Evolutionary conservation across 2,888 invertebrate species (phyloP).

Genomic region (Leistus spinibarbis): DNA sequence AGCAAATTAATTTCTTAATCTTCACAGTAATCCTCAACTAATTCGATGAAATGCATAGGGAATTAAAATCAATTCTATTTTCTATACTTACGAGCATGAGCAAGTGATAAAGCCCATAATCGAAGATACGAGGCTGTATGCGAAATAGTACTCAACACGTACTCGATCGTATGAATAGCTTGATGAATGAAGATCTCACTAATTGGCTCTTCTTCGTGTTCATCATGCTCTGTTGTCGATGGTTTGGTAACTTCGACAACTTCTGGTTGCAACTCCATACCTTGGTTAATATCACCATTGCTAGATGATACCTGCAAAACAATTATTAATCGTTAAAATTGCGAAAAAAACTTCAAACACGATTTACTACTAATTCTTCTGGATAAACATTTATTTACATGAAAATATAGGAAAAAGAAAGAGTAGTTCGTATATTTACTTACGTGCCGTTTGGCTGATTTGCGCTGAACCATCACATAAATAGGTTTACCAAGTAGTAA

Average conservation of each 20-base stretch:
- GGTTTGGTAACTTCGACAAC: constrained; percentile 56
- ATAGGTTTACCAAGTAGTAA: constrained; percentile 82
- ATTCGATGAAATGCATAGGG: too few relatives aligned
- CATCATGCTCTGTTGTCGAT: constrained; percentile 55
- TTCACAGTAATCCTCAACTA: too few relatives aligned
- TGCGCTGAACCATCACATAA: constrained; percentile 59
- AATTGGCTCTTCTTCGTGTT: constrained; percentile 65
- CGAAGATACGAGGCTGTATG: constrained; percentile 97
- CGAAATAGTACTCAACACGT: constrained; percentile 92
- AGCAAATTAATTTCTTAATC: neutral
- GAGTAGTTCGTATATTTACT: too few relatives aligned
- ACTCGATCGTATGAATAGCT: constrained; percentile 96
- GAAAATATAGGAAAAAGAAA: constrained; percentile 1
- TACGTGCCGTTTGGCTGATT: constrained; percentile 43
- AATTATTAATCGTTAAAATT: neutral
- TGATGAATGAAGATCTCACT: constrained; percentile 92
- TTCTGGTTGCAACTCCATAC: constrained; percentile 66
- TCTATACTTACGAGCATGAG: constrained; percentile 85
- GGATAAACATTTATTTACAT: too few relatives aligned
- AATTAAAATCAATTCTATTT: neutral
- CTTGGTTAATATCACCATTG: constrained; percentile 71
- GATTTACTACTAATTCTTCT: too few relatives aligned
- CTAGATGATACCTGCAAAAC: constrained; percentile 51
- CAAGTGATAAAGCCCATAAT: constrained; percentile 94
- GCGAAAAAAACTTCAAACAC: neutral